Conservation (phyloP, 2,113 vertebrate species). For the Kryptolebias marmoratus region DNA sequence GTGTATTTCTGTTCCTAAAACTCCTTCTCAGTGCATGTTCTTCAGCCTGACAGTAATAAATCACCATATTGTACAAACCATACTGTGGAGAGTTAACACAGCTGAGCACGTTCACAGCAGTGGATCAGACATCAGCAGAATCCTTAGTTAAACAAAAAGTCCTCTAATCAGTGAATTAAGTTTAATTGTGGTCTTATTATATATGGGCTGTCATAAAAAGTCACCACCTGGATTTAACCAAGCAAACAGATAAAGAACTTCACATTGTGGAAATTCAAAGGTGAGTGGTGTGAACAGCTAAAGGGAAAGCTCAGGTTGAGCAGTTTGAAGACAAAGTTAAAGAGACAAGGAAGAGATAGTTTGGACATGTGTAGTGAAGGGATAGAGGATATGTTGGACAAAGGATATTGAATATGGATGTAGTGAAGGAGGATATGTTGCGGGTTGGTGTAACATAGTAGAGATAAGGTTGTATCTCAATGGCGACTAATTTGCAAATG, state of each 20-base stretch:
- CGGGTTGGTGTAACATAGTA: too few relatives aligned
- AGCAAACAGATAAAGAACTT: neutral
- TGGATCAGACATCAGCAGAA: constrained; percentile 28
- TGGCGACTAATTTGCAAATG: too few relatives aligned
- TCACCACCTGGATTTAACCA: neutral
- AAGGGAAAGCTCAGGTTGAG: too few relatives aligned
- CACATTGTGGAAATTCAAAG: neutral
- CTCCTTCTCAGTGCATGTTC: constrained; percentile 5
- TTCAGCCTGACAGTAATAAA: neutral
- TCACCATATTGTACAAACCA: constrained; percentile 29
- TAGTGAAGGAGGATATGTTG: too few relatives aligned
- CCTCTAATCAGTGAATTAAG: constrained; percentile 11
- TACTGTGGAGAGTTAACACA: constrained; percentile 41
- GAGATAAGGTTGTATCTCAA: too few relatives aligned
- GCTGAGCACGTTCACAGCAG: constrained; percentile 36
- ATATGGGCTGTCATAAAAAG: neutral
- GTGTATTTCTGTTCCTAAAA: constrained; percentile 3
- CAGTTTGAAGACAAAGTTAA: too few relatives aligned
- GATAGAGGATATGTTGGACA: too few relatives aligned
- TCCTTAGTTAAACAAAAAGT: constrained; percentile 14
- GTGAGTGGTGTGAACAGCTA: too few relatives aligned
- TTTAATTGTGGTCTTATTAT: constrained; percentile 8
- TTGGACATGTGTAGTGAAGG: too few relatives aligned
- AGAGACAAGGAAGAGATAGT: too few relatives aligned
- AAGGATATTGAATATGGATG: too few relatives aligned